These are phyloP conservation scores for Pantelozetes paolii DNA, from an alignment of 2,888 invertebrate genomes.

Conservation along the genomic window DNA sequence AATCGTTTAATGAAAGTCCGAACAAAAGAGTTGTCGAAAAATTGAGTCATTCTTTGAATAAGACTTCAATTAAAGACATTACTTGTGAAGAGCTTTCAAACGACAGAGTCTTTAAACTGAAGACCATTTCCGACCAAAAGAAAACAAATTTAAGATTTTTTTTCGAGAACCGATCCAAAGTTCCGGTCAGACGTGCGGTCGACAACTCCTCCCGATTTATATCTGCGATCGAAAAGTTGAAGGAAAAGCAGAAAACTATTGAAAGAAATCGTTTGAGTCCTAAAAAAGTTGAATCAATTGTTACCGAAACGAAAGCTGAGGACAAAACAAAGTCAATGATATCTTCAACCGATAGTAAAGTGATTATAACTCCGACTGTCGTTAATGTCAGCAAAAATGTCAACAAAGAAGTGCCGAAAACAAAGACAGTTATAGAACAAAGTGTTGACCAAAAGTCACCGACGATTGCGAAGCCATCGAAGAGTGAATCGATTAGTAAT, in stretches of 20 bases:
- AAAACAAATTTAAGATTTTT: conserved; percentile 10
- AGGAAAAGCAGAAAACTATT: conserved; percentile 29
- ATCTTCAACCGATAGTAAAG: not conserved
- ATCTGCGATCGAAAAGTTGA: conserved; percentile 41
- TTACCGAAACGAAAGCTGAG: not conserved
- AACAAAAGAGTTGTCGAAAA: not conserved
- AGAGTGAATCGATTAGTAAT: too few relatives aligned
- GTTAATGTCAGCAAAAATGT: not conserved
- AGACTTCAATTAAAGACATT: conserved; percentile 14
- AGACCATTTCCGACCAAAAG: conserved; percentile 18
- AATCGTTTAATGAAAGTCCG: not conserved
- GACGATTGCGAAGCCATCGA: too few relatives aligned
- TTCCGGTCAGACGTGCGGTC: conserved; percentile 33
- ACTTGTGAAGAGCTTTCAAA: not conserved
- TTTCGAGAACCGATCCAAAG: conserved; percentile 32
- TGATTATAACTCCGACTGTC: conserved; percentile 3
- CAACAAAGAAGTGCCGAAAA: not conserved
- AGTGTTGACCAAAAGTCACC: too few relatives aligned
- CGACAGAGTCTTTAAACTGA: conserved; percentile 1
- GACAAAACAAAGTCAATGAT: not conserved
- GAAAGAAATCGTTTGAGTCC: not conserved
- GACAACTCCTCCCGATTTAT: conserved; percentile 40
- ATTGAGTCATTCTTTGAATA: not conserved
- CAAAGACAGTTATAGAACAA: too few relatives aligned
- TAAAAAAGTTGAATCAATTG: not conserved